Conservation (phyloP, 30 jellyfish, hydroid and myxozoan genomes). For the Rhopilema esculentum region DNA sequence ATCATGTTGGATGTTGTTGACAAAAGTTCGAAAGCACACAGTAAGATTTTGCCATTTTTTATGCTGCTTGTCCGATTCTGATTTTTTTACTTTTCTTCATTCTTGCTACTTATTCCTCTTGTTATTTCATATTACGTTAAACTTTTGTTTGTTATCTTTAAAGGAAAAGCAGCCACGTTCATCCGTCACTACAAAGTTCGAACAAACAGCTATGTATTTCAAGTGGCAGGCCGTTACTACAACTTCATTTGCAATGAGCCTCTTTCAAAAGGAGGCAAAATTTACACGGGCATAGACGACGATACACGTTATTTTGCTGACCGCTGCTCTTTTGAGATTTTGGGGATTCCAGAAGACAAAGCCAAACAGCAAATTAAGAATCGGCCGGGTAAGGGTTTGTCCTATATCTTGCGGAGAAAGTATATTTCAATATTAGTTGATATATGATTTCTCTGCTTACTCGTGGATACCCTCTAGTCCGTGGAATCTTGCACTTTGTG, state of each 20-base stretch:
- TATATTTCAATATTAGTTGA: too few species aligned
- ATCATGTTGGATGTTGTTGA: slow-evolving; percentile 30
- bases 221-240: slow-evolving; percentile 28
- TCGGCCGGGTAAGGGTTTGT: not conserved
- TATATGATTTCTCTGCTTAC: too few species aligned
- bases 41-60: not conserved
- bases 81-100: not conserved
- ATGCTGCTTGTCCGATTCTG: not conserved
- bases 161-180: slow-evolving; percentile 41
- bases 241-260: slow-evolving; percentile 39
- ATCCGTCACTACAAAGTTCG: slow-evolving; percentile 39
- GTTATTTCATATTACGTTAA: not conserved
- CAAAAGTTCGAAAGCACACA: slow-evolving; percentile 6
- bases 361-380: not conserved
- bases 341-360: slow-evolving; percentile 15
- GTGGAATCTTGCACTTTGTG: too few species aligned
- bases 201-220: slow-evolving; percentile 22
- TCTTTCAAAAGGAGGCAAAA: not conserved
- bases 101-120: not conserved
- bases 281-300: slow-evolving; percentile 40
- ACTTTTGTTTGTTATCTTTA: too few species aligned
- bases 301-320: slow-evolving; percentile 53
- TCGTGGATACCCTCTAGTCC: too few species aligned
- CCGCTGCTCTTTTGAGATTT: slow-evolving; percentile 37
- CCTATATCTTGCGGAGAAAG: not conserved